Base-by-base conservation (phyloP, 2,888 invertebrate species). In the Ceraclea dissimilis region DNA sequence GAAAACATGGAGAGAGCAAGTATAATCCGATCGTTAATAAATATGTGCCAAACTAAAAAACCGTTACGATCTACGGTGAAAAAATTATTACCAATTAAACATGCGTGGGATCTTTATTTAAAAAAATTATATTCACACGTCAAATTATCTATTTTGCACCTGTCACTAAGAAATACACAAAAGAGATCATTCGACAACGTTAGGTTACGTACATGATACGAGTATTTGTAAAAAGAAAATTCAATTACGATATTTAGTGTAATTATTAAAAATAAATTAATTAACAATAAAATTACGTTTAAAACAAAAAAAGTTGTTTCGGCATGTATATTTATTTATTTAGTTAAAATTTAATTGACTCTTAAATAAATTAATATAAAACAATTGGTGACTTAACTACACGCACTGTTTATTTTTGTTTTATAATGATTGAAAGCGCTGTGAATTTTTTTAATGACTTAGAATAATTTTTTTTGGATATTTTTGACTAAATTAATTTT, bases 391-490 rank as follows among this genome's bases (percentile, higher is more conserved):
- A 60, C 48, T 49, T 57, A 20, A 52, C 53, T 52, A 55, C 33
- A 43, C 49, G 39, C 13, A 44, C 21, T 56, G 51, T 58, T 56
- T 34, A 51, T 57, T 61, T 57, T 57, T 31, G 11, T 31, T 39
- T 39, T 39, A 8, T 39, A 39, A n/a, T 39, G 13, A 39, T 39
- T 13, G 2, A 58, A 61, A 31, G 61, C 56, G 61, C 61, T 61
- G 61, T 61, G 61, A 61, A 59, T 59, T 51, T 59, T 50, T 54
- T 61, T 59, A 54, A 52, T 58, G 51, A 51, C 39, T 51, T 56
- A 44, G 34, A 58, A 56, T 58, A 49, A 60, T 52, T 51, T 56
- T 59, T 58, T 57, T 18, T 13, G 54, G 11, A 19, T 18, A 5
- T 46, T n/a, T 39, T 39, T 39, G 2, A 8, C 39, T 39, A 39